Evolutionary conservation across 2,888 invertebrate species (phyloP), one percentile per base, ranked within the genome.

Genomic region (Cerceris ruficornis): DNA sequence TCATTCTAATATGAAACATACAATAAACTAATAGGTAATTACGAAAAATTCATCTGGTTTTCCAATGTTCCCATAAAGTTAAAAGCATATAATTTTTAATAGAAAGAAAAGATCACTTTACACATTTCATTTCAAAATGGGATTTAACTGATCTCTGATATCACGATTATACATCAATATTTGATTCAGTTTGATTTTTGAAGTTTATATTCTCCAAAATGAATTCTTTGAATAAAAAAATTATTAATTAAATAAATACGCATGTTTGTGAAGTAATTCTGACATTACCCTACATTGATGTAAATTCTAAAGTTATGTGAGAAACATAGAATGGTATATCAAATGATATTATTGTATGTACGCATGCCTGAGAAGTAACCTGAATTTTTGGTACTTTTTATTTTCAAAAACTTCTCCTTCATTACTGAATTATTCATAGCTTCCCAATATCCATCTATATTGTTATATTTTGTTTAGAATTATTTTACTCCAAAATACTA

Each of bases 281-380:
- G 46, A 46, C 39, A 64, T 52, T 8, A 9, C 50, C 67, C 61
- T 76, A 70, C 2, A 49, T 17, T 60, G 50, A 52, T 59, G 64
- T 50, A 64, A 55, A 50, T 68, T 57, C 46, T 62, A 0, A 55
- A 43, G 17, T 46, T 11, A 46, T 59, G 72, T 61, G 69, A 50
- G n/a, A 43, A 57, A 65, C 54, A 57, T 46, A 69, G 58, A 79
- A 73, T 46, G 68, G 75, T 76, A 71, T 70, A 69, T 8, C 42
- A 71, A 70, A 77, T 50, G 70, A 67, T 82, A 81, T 61, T 80
- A 59, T 78, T 69, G 74, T 76, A 58, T 82, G 83, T 83, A 76
- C 62, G 80, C 82, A 82, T 83, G 82, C 60, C n/a, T 39, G 64
- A 43, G 46, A 54, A 75, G 59, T 52, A 46, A 68, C 13, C 64